Percentiles rank a stretch among this genome's conserved stretches.
Conservation (phyloP, 2,113 vertebrate genomes). For the Calidris pygmaea region DNA sequence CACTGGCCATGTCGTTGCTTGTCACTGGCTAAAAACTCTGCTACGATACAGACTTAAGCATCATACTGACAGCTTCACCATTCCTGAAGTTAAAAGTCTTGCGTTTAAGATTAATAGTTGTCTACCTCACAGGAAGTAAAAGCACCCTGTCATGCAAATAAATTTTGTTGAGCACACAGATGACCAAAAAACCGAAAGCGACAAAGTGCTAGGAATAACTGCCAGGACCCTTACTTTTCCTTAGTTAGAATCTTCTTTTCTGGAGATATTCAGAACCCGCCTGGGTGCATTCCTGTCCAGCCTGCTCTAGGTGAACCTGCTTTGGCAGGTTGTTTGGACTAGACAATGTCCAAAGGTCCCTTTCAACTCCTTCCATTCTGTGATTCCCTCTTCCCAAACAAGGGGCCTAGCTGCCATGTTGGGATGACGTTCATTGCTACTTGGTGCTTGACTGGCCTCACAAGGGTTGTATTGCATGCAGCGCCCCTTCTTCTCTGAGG, state of each 20-base stretch:
- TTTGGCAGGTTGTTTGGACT: not conserved
- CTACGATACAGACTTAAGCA: not conserved
- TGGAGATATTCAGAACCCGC: not conserved
- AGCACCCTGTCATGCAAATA: not conserved
- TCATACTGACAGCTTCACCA: not conserved
- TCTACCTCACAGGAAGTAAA: not conserved
- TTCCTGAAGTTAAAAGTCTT: not conserved
- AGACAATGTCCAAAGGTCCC: not conserved
- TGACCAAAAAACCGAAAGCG: not conserved
- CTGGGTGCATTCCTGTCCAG: not conserved
- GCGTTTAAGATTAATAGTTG: accelerated
- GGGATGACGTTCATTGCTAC: not conserved
- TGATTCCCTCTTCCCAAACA: not conserved
- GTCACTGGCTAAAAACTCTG: not conserved
- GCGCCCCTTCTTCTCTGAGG: not conserved
- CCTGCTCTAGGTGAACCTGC: not conserved
- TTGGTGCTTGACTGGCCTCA: not conserved
- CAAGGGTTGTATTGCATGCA: accelerated
- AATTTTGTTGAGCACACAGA: not conserved
- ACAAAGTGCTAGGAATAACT: accelerated
- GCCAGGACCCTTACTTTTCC: not conserved
- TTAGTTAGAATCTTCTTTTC: not conserved
- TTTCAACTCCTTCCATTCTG: not conserved
- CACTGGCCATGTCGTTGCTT: not conserved
- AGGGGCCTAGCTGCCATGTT: not conserved